phyloP scores from a whole-genome alignment of 1,140 invertebrate species.

The Maniola jurtina region DNA sequence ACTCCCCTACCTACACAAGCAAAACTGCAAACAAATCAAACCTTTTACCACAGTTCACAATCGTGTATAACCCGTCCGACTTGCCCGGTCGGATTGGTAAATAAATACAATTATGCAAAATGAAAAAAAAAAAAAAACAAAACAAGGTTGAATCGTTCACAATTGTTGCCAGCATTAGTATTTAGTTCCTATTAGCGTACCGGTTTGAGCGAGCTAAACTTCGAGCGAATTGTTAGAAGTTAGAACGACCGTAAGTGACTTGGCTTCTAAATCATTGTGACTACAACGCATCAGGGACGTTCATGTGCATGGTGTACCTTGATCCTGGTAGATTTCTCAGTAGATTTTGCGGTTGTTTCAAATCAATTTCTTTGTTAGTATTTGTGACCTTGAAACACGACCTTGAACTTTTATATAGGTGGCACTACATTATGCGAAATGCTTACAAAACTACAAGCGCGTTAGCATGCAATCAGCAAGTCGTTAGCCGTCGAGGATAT shows the following conservation, averaged over 20 bases:
- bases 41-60: neutral
- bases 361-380: conserved; percentile 37
- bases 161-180: conserved; percentile 32
- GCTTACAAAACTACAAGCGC: conserved; percentile 23
- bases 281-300: too few species aligned
- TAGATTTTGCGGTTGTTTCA: neutral
- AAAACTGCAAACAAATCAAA: neutral
- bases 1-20: neutral
- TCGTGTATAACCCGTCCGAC: conserved; percentile 16
- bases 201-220: conserved; percentile 27
- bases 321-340: too few species aligned
- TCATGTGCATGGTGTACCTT: too few species aligned
- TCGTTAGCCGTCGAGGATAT: neutral
- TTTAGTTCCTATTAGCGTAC: conserved; percentile 62
- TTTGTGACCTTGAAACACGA: conserved; percentile 57
- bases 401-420: conserved; percentile 51
- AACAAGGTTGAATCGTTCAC: conserved; percentile 25
- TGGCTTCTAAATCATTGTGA: neutral
- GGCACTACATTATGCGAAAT: neutral
- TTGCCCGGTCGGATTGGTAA: conserved; percentile 16
- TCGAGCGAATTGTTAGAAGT: neutral
- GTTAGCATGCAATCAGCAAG: neutral
- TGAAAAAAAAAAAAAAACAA: conserved; percentile 22
- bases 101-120: conserved; percentile 31
- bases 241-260: neutral